Base-by-base conservation (phyloP, 2,113 vertebrate genomes). In the Labeo rohita region DNA sequence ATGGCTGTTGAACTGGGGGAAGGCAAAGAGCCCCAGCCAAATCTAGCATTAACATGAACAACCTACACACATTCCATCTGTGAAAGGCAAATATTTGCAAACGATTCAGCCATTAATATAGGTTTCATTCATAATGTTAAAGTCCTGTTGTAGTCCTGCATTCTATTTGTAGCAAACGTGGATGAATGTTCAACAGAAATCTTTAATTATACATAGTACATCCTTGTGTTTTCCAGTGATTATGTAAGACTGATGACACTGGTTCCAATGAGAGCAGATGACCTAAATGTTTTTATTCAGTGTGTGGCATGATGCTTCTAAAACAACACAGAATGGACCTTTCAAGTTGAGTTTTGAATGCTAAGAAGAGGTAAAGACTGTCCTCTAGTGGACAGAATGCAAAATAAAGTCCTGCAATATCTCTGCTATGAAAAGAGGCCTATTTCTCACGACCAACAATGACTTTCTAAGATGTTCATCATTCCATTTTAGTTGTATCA, bases 31-130 rank as follows among this genome's bases (percentile, higher is more conserved):
- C 23, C 59, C 4, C 56, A 28, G 84, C 74, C 84, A 78, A 78
- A 85, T 23, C 73, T 66, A 47, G 43, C 50, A 72, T 56, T 66
- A 72, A 65, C 65, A 73, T 39, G 28, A 86, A 45, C 85, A 86
- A 86, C 91, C 88, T 89, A 88, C 89, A 89, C 87, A 90, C 86
- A 90, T 90, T 90, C 91, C 88, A 85, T 34, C 80, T 45, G 54
- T 13, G 34, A 84, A 39, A 76, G 66, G 78, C 34, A 23, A 15
- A 63, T 80, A 15, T 61, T 80, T 79, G 39, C 16, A 39, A 11
- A 78, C 9, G 0, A 59, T 54, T 16, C 15, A 18, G 52, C 52
- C 52, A 54, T 61, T 56, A 61, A 80, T 9, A 8, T 12, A 28
- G 50, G 8, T 39, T 59, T 78, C 28, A 78, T 78, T 56, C 50